These are phyloP conservation scores for Sinhomidia bicolor DNA, from an alignment of 2,888 invertebrate genomes.

Conservation along the genomic window DNA sequence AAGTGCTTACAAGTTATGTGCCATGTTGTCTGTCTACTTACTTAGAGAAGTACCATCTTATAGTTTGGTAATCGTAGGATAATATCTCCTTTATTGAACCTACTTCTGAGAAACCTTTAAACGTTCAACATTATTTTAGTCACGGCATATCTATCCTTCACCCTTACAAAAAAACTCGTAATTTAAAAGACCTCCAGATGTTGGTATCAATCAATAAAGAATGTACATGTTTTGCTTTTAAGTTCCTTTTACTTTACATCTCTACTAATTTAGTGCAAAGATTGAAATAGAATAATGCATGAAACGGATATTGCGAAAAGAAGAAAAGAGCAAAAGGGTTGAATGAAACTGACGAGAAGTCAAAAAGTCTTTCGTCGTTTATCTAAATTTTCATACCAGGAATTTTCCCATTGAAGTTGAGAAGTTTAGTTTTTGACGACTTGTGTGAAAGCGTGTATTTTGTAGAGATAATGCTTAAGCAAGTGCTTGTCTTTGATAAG, in stretches of 20 bases:
- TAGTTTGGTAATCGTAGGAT: not conserved
- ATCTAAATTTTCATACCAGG: not conserved
- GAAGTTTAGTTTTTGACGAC: not conserved
- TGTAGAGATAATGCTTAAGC: not conserved
- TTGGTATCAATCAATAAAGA: conserved; percentile 61
- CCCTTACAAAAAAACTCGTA: not conserved
- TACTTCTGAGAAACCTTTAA: not conserved
- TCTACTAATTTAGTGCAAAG: not conserved
- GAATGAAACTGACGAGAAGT: not conserved
- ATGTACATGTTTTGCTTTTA: not conserved
- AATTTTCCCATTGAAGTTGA: not conserved
- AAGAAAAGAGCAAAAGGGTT: not conserved
- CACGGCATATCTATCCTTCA: not conserved
- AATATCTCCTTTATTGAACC: conserved; percentile 12
- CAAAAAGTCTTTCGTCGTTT: not conserved
- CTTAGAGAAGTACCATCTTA: too few species aligned
- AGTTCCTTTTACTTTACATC: not conserved
- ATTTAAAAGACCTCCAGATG: conserved; percentile 63
- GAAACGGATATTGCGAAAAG: not conserved
- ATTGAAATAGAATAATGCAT: conserved; percentile 21
- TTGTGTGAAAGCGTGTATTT: not conserved
- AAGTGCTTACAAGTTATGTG: not conserved
- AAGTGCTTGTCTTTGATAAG: conserved; percentile 4
- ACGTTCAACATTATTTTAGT: not conserved
- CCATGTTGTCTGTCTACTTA: not conserved